Evolutionary conservation across 2,113 vertebrate genomes (phyloP).

Genomic region (Parotia lawesii): DNA sequence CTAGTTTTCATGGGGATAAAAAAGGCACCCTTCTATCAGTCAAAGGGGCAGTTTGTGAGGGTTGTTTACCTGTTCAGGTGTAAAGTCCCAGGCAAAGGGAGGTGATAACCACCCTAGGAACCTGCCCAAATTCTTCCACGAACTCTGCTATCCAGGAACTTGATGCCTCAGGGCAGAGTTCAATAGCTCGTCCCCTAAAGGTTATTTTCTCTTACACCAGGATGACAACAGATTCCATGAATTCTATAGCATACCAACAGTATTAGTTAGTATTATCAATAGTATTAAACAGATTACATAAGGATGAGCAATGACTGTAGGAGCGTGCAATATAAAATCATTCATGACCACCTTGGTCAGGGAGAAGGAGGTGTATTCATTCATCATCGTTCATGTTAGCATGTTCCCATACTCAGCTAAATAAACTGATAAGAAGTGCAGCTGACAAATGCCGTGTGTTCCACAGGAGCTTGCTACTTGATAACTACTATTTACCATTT

Average conservation of each 20-base stretch:
- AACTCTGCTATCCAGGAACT: neutral
- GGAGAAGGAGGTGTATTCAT: neutral
- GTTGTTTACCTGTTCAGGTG: neutral
- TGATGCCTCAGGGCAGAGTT: neutral
- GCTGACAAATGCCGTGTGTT: neutral
- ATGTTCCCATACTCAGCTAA: neutral
- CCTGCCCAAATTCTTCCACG: neutral
- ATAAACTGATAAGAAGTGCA: neutral
- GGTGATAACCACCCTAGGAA: neutral
- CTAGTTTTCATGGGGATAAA: neutral
- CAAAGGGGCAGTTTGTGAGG: neutral
- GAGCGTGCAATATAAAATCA: neutral
- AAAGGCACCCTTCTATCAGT: neutral
- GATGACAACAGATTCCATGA: neutral
- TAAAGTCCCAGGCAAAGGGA: neutral
- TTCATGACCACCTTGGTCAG: neutral
- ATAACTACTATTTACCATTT: neutral
- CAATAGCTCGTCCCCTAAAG: neutral
- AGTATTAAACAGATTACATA: neutral
- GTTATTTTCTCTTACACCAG: neutral
- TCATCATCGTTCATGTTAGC: accelerated
- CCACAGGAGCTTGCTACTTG: neutral
- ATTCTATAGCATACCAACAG: accelerated
- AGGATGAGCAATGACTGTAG: neutral
- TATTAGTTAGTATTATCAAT: too few species aligned